These are phyloP conservation scores for Brotula barbata DNA, from an alignment of 2,797 vertebrate genomes.

Conservation along the genomic window DNA sequence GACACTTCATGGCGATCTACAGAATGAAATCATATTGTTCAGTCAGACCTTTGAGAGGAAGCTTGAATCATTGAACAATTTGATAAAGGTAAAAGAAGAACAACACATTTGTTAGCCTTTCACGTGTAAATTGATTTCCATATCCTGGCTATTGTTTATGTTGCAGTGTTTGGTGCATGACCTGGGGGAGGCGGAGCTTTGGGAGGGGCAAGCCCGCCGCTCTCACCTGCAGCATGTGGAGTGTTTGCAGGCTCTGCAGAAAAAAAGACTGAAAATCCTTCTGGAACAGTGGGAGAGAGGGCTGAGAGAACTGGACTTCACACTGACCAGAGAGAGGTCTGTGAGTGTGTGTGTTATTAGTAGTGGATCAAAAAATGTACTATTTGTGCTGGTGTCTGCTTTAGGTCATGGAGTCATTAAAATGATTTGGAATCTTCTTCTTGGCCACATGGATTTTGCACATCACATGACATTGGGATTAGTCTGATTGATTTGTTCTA, in stretches of 20 bases:
- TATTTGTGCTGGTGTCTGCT: too few species aligned
- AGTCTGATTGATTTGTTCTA: too few species aligned
- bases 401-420: too few species aligned
- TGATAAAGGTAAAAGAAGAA: conserved; percentile 37
- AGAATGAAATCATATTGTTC: neutral
- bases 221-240: conserved; percentile 51
- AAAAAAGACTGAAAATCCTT: neutral
- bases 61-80: conserved; percentile 42
- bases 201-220: conserved; percentile 20
- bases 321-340: conserved; percentile 32
- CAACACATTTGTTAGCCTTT: too few species aligned
- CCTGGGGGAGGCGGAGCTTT: conserved; percentile 48
- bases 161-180: conserved; percentile 32
- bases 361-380: too few species aligned
- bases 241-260: conserved; percentile 29
- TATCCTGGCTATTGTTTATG: conserved; percentile 5
- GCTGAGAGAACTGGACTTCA: conserved; percentile 28
- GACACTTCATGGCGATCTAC: conserved; percentile 15
- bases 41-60: conserved; percentile 42
- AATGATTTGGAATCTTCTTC: too few species aligned
- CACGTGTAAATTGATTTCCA: too few species aligned
- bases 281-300: conserved; percentile 41
- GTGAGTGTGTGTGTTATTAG: neutral
- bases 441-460: too few species aligned
- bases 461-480: too few species aligned